phyloP scores from a whole-genome alignment of 2,888 invertebrate species.

The Acheta domesticus region DNA sequence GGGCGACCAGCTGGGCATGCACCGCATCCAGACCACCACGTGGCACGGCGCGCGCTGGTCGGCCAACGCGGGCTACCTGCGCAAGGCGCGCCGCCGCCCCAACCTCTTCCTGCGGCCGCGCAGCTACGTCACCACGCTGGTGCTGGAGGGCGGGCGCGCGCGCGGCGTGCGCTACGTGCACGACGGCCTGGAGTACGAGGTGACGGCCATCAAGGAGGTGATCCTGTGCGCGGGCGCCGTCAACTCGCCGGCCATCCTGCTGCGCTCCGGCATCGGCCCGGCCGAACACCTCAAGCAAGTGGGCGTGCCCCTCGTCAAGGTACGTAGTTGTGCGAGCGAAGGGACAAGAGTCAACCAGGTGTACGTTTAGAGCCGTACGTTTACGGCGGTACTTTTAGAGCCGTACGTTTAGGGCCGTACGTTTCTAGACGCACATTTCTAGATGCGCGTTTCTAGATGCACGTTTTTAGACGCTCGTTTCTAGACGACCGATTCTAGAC shows the following conservation, averaged over 20 bases:
- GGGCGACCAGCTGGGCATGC: background rate
- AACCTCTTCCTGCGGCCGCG: background rate
- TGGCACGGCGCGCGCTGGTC: background rate
- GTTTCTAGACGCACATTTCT: too few species aligned
- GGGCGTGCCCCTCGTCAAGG: background rate
- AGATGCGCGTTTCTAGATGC: too few species aligned
- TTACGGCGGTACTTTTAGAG: too few species aligned
- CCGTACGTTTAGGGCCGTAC: too few species aligned
- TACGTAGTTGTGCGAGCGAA: background rate
- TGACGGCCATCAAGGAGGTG: background rate
- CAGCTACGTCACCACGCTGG: background rate
- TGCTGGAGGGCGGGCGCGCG: background rate
- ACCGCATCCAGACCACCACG: background rate
- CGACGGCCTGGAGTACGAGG: background rate
- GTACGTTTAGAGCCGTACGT: background rate
- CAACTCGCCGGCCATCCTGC: background rate
- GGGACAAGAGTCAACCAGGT: too few species aligned
- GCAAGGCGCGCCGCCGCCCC: background rate
- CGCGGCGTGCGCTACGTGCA: background rate
- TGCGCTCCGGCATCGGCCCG: background rate
- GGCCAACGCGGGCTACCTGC: background rate
- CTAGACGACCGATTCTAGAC: too few species aligned
- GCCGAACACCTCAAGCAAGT: background rate
- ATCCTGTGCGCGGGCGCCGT: background rate
- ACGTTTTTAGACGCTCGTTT: too few species aligned